A percentile compares a stretch with the other conserved stretches of the same genome.
phyloP scores from a whole-genome alignment of 1,140 invertebrate species.

The Hesperophylax magnus region DNA sequence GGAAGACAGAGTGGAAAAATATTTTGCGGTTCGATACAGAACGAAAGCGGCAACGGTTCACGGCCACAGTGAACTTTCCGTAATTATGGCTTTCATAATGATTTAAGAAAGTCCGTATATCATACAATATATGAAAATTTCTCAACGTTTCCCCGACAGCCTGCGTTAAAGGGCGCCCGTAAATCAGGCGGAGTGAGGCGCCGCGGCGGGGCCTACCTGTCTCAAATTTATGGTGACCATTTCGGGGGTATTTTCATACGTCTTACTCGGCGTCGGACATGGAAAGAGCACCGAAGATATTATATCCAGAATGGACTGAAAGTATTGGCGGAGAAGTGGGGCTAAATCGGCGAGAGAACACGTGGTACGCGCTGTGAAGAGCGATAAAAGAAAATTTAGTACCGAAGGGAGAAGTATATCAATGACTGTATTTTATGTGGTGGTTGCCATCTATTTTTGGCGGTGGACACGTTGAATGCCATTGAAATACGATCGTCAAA shows the following conservation, averaged over 20 bases:
- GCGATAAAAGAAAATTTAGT: constrained; percentile 11
- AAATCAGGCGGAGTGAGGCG: constrained; percentile 15
- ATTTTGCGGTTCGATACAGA: no score
- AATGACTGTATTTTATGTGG: neutral
- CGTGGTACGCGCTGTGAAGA: neutral
- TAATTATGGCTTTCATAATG: neutral
- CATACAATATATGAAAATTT: constrained; percentile 19
- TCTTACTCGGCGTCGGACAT: constrained; percentile 13
- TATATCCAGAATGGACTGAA: constrained; percentile 21
- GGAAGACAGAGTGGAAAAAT: no score
- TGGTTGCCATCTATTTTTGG: constrained; percentile 5
- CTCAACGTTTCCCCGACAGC: constrained; percentile 12
- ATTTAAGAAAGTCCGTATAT: constrained; percentile 12
- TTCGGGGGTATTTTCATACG: constrained; percentile 39
- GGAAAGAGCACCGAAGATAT: constrained; percentile 4
- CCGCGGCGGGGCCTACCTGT: constrained; percentile 21
- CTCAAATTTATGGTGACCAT: constrained; percentile 41
- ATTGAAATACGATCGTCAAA: neutral
- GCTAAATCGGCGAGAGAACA: neutral
- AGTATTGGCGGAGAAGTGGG: neutral
- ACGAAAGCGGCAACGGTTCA: no score
- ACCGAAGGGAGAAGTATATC: neutral
- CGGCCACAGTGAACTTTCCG: neutral
- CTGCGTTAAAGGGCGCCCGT: constrained; percentile 2
- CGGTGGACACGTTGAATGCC: neutral